Conservation (phyloP, 2,888 invertebrate genomes). For the Oeneis ivallda region DNA sequence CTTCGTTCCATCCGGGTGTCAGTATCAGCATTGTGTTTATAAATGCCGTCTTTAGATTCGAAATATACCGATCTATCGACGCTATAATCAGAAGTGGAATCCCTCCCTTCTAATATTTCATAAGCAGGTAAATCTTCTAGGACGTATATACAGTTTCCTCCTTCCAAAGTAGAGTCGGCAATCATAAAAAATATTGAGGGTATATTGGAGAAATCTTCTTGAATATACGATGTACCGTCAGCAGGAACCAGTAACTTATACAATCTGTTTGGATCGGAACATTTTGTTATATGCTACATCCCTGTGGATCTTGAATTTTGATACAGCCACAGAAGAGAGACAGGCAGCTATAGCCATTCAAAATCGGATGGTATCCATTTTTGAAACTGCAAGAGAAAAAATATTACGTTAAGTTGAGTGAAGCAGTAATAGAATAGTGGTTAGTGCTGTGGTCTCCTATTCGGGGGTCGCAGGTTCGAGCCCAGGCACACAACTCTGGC, state of each 20-base stretch:
- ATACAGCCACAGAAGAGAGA: constrained; percentile 7
- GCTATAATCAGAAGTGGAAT: constrained; percentile 60
- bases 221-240: constrained; percentile 51
- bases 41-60: constrained; percentile 60
- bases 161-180: constrained; percentile 54
- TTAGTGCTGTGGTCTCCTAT: too few relatives aligned
- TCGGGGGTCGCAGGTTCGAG: too few relatives aligned
- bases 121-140: constrained; percentile 65
- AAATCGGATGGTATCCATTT: constrained; percentile 1
- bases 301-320: constrained; percentile 27
- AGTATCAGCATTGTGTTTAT: constrained; percentile 54
- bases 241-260: constrained; percentile 61
- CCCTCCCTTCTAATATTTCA: constrained; percentile 63
- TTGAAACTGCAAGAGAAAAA: constrained; percentile 26
- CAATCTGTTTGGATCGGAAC: constrained; percentile 56
- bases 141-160: constrained; percentile 64
- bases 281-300: constrained; percentile 40
- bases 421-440: too few relatives aligned
- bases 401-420: too few relatives aligned
- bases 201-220: constrained; percentile 52
- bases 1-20: too few relatives aligned
- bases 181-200: constrained; percentile 66
- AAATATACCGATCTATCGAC: constrained; percentile 54
- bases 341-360: constrained; percentile 6
- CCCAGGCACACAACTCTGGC: too few relatives aligned